Evolutionary conservation across 2,888 invertebrate species (phyloP).

Genomic region (Chorisops tibialis): DNA sequence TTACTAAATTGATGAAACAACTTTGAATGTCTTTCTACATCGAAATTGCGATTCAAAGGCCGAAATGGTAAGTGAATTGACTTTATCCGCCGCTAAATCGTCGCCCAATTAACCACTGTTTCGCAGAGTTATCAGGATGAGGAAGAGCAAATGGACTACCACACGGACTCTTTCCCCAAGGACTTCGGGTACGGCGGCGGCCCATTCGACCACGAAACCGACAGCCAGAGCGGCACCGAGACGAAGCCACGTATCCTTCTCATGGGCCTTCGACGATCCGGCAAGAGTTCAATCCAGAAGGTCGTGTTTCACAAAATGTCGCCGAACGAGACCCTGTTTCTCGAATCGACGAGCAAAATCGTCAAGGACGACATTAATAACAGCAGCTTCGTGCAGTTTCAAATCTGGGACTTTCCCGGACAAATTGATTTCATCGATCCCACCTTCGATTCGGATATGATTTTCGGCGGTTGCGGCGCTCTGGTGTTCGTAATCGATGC

Average conservation of each 20-base stretch:
- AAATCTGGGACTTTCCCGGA: constrained; percentile 99
- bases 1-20: constrained; percentile 14
- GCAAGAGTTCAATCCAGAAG: constrained; percentile 98
- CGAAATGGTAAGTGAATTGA: constrained; percentile 4
- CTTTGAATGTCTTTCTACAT: constrained; percentile 13
- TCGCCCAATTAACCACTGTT: background rate
- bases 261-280: constrained; percentile 94
- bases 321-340: constrained; percentile 96
- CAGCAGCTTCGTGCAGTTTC: constrained; percentile 95
- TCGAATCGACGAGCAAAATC: constrained; percentile 98
- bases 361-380: constrained; percentile 98
- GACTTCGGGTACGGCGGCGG: constrained; percentile 93
- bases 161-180: constrained; percentile 75
- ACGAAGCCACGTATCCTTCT: constrained; percentile 86
- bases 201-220: constrained; percentile 77
- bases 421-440: constrained; percentile 98
- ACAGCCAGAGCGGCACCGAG: constrained; percentile 56
- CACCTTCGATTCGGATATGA: constrained; percentile 91
- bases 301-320: constrained; percentile 99
- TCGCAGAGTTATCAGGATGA: constrained; percentile 58
- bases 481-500: constrained; percentile 99
- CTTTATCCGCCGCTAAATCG: background rate
- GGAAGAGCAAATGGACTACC: constrained; percentile 56
- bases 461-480: constrained; percentile 96
- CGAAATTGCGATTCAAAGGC: background rate